A percentile compares a stretch with the other conserved stretches of the same genome.
These are phyloP conservation scores for Orthonevra nobilis DNA, from an alignment of 2,888 invertebrate species.

Conservation along the genomic window DNA sequence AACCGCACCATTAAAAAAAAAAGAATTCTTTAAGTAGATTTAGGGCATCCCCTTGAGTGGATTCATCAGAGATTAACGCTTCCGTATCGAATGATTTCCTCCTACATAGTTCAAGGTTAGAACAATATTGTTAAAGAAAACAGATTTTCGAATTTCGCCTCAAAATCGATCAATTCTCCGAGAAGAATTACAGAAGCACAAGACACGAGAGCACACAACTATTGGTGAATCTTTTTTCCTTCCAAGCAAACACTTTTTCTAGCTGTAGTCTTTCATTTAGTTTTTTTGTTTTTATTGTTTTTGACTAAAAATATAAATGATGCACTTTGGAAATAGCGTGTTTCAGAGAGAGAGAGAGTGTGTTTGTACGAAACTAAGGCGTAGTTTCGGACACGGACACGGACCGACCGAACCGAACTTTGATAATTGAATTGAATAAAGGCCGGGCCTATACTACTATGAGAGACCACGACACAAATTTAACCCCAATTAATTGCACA, in stretches of 20 bases:
- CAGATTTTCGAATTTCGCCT: constrained; percentile 30
- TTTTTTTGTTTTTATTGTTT: constrained; percentile 12
- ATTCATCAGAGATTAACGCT: not conserved
- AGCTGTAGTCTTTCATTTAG: constrained; percentile 2
- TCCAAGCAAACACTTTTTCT: constrained; percentile 18
- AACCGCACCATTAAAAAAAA: too few relatives aligned
- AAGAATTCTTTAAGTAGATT: too few relatives aligned
- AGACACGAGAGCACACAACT: constrained; percentile 26
- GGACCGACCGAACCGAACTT: constrained; percentile 12
- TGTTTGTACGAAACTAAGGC: constrained; percentile 16
- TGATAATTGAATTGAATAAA: constrained; percentile 49
- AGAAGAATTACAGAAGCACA: too few relatives aligned
- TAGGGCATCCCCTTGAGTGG: not conserved
- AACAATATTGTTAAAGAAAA: constrained; percentile 47
- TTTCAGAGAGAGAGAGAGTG: constrained; percentile 11
- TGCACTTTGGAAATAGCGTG: too few relatives aligned
- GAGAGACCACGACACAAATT: constrained; percentile 9
- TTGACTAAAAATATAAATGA: constrained; percentile 67
- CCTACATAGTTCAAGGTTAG: constrained; percentile 70
- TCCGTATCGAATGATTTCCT: too few relatives aligned
- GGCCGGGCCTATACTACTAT: too few relatives aligned
- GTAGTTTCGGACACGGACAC: constrained; percentile 30
- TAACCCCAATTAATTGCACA: constrained; percentile 61
- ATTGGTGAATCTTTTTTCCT: constrained; percentile 51
- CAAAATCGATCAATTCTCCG: constrained; percentile 60